These are phyloP conservation scores for Trissonchulus sp. DNA, from an alignment of 2,888 invertebrate genomes.

Conservation along the genomic window DNA sequence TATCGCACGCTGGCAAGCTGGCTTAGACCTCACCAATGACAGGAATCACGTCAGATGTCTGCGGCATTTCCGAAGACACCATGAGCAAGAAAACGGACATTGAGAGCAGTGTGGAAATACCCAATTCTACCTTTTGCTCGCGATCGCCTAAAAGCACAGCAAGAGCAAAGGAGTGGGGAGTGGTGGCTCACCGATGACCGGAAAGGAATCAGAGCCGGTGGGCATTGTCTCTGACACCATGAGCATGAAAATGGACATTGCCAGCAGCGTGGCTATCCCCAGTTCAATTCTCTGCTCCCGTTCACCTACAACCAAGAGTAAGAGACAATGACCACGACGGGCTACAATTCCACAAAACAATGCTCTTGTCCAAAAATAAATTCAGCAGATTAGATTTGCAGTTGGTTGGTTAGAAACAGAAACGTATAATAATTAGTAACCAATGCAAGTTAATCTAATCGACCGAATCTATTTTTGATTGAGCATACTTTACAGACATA, in stretches of 20 bases:
- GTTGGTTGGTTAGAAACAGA: too few species aligned
- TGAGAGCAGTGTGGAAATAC: conserved; percentile 25
- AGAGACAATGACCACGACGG: too few species aligned
- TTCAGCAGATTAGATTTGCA: too few species aligned
- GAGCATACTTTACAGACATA: too few species aligned
- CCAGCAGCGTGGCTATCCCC: neutral
- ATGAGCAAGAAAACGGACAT: conserved; percentile 23
- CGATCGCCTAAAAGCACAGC: conserved; percentile 23
- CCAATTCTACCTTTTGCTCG: conserved; percentile 15
- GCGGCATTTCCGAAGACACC: neutral
- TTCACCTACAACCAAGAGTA: neutral
- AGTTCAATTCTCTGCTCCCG: neutral
- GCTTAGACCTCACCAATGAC: conserved; percentile 6
- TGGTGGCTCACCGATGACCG: neutral
- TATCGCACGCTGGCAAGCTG: too few species aligned
- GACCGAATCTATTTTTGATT: too few species aligned
- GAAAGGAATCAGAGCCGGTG: neutral
- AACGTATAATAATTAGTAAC: too few species aligned
- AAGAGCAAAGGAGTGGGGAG: neutral
- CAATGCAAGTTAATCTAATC: too few species aligned
- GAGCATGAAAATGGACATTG: conserved; percentile 3
- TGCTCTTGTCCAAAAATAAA: too few species aligned
- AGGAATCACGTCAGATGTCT: conserved; percentile 19
- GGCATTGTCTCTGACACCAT: neutral
- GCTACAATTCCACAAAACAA: too few species aligned